Conservation (phyloP, 1,140 invertebrate species). For the Brachionus calyciflorus region DNA sequence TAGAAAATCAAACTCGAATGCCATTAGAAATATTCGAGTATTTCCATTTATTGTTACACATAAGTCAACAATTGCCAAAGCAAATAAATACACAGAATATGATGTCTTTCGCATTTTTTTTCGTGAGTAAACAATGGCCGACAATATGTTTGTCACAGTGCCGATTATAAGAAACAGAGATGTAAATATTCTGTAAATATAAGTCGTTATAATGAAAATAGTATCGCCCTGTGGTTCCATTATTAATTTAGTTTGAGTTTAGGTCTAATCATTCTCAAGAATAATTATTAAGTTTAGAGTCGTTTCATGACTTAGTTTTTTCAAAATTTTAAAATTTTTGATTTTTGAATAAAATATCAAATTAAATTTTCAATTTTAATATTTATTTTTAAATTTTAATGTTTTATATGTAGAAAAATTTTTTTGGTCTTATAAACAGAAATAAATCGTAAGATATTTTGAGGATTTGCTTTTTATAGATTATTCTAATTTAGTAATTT, state of each 20-base stretch:
- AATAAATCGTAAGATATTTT: too few relatives aligned
- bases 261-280: too few relatives aligned
- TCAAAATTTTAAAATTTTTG: too few relatives aligned
- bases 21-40: slow-evolving; percentile 21
- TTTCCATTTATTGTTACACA: slow-evolving; percentile 21
- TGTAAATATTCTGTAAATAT: slow-evolving; percentile 23
- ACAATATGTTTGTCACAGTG: background rate
- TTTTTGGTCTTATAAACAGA: too few relatives aligned
- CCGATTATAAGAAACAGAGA: slow-evolving; percentile 3
- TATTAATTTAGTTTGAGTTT: background rate
- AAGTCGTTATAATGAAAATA: background rate
- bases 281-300: too few relatives aligned
- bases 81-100: slow-evolving; percentile 37
- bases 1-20: background rate
- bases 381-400: too few relatives aligned
- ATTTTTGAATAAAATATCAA: too few relatives aligned
- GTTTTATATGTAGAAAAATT: too few relatives aligned
- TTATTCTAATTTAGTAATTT: too few relatives aligned
- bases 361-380: too few relatives aligned
- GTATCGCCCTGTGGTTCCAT: background rate
- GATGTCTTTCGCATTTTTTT: slow-evolving; percentile 43
- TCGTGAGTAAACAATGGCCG: slow-evolving; percentile 25
- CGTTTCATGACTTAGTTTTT: too few relatives aligned
- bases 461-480: too few relatives aligned
- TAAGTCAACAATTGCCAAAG: slow-evolving; percentile 21